Conservation (phyloP, 2,797 vertebrate species). For the Synanceia verrucosa region DNA sequence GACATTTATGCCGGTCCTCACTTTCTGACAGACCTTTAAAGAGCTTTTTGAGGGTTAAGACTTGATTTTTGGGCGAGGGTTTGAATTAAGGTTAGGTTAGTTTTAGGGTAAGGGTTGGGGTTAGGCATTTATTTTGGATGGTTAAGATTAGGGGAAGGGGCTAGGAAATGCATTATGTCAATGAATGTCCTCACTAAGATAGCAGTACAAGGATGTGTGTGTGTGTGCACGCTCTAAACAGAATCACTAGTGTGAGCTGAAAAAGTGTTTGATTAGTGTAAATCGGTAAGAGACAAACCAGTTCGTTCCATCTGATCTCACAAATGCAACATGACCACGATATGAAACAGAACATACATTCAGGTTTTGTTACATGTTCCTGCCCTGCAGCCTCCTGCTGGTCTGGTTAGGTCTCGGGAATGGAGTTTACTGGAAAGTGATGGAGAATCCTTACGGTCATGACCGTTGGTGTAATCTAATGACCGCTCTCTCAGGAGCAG, state of each 20-base stretch:
- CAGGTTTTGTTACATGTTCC: constrained; percentile 18
- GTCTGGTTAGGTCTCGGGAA: constrained; percentile 64
- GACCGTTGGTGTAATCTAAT: constrained; percentile 84
- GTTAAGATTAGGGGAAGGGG: too few relatives aligned
- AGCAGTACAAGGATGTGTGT: too few relatives aligned
- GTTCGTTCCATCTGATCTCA: constrained; percentile 8
- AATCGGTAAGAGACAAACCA: constrained; percentile 20
- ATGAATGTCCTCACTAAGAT: too few relatives aligned
- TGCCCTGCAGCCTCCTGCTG: constrained; percentile 45
- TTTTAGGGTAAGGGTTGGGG: too few relatives aligned
- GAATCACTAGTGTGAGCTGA: constrained; percentile 17
- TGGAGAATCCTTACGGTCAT: constrained; percentile 81
- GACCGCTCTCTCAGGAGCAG: constrained; percentile 73
- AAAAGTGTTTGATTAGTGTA: constrained; percentile 26
- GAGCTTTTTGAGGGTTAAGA: too few relatives aligned
- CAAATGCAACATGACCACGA: not conserved
- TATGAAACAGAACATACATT: constrained; percentile 9
- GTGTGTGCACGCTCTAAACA: constrained; percentile 1
- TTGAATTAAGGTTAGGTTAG: too few relatives aligned
- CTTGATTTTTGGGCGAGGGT: too few relatives aligned
- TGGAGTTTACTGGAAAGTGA: constrained; percentile 84
- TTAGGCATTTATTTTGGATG: too few relatives aligned
- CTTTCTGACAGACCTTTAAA: too few relatives aligned
- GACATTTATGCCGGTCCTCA: too few relatives aligned
- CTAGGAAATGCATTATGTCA: too few relatives aligned